A percentile compares a stretch with the other conserved stretches of the same genome.
These are phyloP conservation scores for Trichomalopsis sarcophagae DNA, from an alignment of 1,140 invertebrate genomes.

Conservation along the genomic window DNA sequence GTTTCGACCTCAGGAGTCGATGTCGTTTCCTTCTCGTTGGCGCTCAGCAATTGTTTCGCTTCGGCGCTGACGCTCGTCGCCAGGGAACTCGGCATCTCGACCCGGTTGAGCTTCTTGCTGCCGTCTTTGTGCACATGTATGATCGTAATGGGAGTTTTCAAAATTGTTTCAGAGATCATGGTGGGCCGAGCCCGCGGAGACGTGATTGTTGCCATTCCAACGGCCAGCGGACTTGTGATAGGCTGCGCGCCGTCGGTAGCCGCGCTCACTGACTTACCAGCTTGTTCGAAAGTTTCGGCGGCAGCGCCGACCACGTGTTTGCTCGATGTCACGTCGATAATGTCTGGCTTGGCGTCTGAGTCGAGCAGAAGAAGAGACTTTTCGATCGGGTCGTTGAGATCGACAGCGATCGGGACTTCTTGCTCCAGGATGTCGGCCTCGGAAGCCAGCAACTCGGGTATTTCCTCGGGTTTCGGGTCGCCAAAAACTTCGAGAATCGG, in stretches of 20 bases:
- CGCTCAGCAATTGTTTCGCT: neutral
- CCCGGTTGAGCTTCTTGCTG: constrained; percentile 27
- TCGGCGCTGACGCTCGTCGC: neutral
- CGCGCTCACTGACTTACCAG: neutral
- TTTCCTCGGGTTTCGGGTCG: constrained; percentile 36
- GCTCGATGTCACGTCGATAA: neutral
- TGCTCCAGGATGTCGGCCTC: neutral
- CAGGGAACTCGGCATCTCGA: constrained; percentile 11
- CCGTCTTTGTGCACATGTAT: constrained; percentile 39
- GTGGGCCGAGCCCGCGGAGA: constrained; percentile 8
- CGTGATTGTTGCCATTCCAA: neutral
- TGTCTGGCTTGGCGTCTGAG: neutral
- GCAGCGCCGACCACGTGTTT: neutral
- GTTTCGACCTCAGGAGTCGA: neutral
- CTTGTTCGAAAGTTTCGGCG: neutral
- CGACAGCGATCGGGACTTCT: neutral
- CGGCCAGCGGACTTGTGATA: neutral
- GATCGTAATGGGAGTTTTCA: constrained; percentile 48
- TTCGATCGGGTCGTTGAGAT: constrained; percentile 46
- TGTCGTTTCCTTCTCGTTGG: neutral
- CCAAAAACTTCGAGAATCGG: constrained; percentile 40
- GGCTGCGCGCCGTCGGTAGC: neutral
- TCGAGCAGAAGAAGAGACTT: constrained; percentile 41
- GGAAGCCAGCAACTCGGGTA: neutral
- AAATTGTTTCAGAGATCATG: constrained; percentile 42